Evolutionary conservation across 1,140 invertebrate genomes (phyloP), one percentile per base, ranked within the genome.

Genomic region (Drosophila pallidifrons): DNA sequence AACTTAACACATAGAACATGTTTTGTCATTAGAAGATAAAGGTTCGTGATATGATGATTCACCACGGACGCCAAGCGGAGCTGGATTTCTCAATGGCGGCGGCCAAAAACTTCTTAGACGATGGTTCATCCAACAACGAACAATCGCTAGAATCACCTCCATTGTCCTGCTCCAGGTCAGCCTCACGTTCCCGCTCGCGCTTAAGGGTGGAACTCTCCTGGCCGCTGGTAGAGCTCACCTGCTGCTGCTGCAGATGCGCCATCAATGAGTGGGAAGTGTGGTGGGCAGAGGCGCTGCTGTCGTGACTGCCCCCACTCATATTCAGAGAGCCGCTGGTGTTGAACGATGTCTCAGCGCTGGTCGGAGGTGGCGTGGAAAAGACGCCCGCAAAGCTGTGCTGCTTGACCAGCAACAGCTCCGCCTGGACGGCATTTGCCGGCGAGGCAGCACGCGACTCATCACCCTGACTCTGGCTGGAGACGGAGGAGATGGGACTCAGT

Each of bases 401-500:
- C 67, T 89, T 88, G 63, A 60, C 69, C 72, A 85, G 54, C 45
- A 81, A 38, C 7, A 68, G 72, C 13, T 88, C 79, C 3, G 78
- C 71, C 7, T 72, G 67, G 4, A 16, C 59, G 8, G 52, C 80
- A 15, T 63, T 69, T 10, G 75, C 51, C 51, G 85, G 79, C 35
- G 91, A 74, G 47, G 80, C 58, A 38, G 91, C 83, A 16, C 92
- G 88, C 0, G 87, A 90, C 41, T 90, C 86, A 52, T 92, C 92
- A 5, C 91, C 81, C 13, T 91, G 95, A 43, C 95, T 95, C 15
- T 91, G 95, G 49, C 95, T 95, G 5, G 95, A 95, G 1, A 95
- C 94, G 15, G 95, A 96, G 0, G 95, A 95, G 11, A 95, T 92
- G 0, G 95, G 95, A 64, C 95, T 95, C 8, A 95, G 74, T 0